phyloP scores from a whole-genome alignment of 1,140 invertebrate genomes.

The Sipha flava region DNA sequence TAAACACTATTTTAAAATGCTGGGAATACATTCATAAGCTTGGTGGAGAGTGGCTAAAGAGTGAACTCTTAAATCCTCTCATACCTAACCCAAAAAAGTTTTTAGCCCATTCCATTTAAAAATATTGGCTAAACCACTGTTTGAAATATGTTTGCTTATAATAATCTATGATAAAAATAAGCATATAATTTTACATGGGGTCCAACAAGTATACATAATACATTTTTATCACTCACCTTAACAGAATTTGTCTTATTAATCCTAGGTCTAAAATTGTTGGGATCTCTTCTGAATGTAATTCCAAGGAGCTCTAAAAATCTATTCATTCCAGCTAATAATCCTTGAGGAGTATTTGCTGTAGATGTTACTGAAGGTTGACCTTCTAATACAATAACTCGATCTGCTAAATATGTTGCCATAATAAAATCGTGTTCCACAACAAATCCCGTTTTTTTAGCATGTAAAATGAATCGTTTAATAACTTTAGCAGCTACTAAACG shows the following conservation, averaged over 20 bases:
- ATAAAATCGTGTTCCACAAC: constrained; percentile 99
- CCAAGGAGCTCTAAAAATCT: constrained; percentile 91
- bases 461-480: constrained; percentile 95
- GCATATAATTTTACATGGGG: too few relatives aligned
- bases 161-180: too few relatives aligned
- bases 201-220: too few relatives aligned
- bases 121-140: too few relatives aligned
- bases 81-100: too few relatives aligned
- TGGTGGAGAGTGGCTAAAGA: too few relatives aligned
- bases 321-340: constrained; percentile 95
- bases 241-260: constrained; percentile 97
- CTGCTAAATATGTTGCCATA: constrained; percentile 98
- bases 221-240: constrained; percentile 60
- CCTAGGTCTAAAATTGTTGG: constrained; percentile 94
- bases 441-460: constrained; percentile 98
- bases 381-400: constrained; percentile 98
- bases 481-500: constrained; percentile 99
- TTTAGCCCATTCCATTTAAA: too few relatives aligned
- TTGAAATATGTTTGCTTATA: too few relatives aligned
- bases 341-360: constrained; percentile 85
- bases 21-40: too few relatives aligned
- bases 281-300: constrained; percentile 97
- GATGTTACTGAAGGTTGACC: constrained; percentile 83
- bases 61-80: too few relatives aligned
- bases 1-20: too few relatives aligned